Base-by-base conservation (phyloP, 2,113 vertebrate genomes). In the Corythaeola cristata region DNA sequence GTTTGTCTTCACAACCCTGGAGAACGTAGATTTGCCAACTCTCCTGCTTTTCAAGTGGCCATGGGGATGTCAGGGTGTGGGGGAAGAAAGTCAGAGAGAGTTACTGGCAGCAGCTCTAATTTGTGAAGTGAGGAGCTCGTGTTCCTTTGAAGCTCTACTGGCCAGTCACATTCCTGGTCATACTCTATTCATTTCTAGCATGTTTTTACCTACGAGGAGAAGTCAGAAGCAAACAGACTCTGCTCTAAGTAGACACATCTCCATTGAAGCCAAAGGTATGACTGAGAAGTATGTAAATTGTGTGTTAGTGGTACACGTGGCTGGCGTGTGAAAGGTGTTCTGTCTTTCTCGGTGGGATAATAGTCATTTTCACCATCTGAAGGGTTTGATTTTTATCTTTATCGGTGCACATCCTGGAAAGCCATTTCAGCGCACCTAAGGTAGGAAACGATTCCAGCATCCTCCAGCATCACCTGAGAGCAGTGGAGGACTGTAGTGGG, bases 41-140 rank as follows among this genome's bases (percentile, higher is more conserved):
- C 6, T 74, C 19, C 32, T 6, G 4, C 14, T 63, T 68, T 35
- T 49, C 1, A 6, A 67, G 74, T 6, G 21, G 23, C 44, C 0
- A 0, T 27, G n/a, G 19, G 5, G 16, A 8, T 39, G 22, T 28
- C 56, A n/a, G 85, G 63, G n/a, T 0, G 0, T 11, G 9, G 49
- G n/a, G 27, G 11, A 19, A 55, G 37, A 39, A n/a, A 37, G 17
- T 62, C 60, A 62, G 60, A 27, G 47, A n/a, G 22, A 59, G 19
- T 33, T 58, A 7, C 9, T 62, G 37, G 15, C 52, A 37, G 32
- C 39, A 76, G 15, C 24, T 79, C 32, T 24, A 11, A 17, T 20
- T 55, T 59, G 21, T 45, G 67, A 68, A 49, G 66, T 15, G 32
- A 69, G 66, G 50, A 63, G 52, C 8, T 85, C 5, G 0, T 1